Evolutionary conservation across 2,113 vertebrate genomes (phyloP), one percentile per base, ranked within the genome.

Genomic region (Coracopsis vasa): DNA sequence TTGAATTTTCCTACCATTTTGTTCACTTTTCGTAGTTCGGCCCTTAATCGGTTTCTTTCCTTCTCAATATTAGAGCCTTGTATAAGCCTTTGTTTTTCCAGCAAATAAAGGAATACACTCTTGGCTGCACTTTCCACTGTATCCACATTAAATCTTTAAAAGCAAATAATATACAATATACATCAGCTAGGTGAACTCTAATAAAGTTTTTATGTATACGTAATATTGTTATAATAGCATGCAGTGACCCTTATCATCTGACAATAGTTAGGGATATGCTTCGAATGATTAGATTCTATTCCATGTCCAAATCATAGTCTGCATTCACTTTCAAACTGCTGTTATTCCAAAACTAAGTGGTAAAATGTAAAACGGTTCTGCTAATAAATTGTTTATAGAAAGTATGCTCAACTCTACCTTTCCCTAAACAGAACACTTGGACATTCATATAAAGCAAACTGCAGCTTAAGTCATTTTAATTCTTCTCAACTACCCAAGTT

Each of bases 101-200:
- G 11, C 72, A 95, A 86, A 90, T 85, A 62, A 9, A 4, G 0
- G 53, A 86, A 47, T 31, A 92, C 4, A 13, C 7, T 44, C 54
- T 0, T 42, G 42, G 96, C 94, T 90, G 61, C 71, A 4, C 0
- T 0, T 90, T 97, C 97, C 80, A 97, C 94, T 58, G 17, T 71
- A 51, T 35, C 9, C 67, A 97, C 44, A 5, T 53, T 86, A 78
- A 94, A 96, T 42, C 97, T 97, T 97, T 81, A 18, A 91, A 86
- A 82, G 64, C 48, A 86, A 88, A 88, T 72, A 93, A 82, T 21
- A 58, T 7, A 42, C 37, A 75, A 21, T 54, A 86, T 24, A 58
- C 6, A 23, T 71, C 27, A 67, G 66, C 82, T 79, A 74, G 44
- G 37, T 56, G 24, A 94, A 83, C 27, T 37, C 12, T 53, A 84